phyloP scores from a whole-genome alignment of 2,797 vertebrate species.

The Spatula versicolor region DNA sequence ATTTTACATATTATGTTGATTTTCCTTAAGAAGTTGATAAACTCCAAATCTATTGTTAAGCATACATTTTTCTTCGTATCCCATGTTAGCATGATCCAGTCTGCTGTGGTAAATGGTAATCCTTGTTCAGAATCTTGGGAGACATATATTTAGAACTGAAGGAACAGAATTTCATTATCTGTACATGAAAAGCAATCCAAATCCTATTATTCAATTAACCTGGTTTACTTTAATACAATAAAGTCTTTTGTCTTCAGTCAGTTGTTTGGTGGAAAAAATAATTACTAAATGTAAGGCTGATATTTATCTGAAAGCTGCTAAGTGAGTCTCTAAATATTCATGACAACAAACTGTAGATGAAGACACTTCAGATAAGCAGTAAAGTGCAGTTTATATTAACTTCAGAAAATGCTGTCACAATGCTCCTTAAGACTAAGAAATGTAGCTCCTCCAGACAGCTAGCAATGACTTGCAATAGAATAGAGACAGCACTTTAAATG shows the following conservation, averaged over 20 bases:
- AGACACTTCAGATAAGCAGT: slow-evolving; percentile 1
- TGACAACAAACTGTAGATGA: background rate
- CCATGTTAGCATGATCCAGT: background rate
- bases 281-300: background rate
- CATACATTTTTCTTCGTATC: background rate
- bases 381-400: background rate
- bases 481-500: background rate
- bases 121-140: slow-evolving; percentile 3
- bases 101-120: slow-evolving; percentile 7
- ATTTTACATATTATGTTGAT: background rate
- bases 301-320: slow-evolving; percentile 23
- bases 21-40: background rate
- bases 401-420: background rate
- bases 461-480: background rate
- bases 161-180: slow-evolving; percentile 50
- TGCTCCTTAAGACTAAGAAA: background rate
- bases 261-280: slow-evolving; percentile 2
- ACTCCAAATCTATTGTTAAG: background rate
- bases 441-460: background rate
- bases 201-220: slow-evolving; percentile 54
- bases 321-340: background rate
- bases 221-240: slow-evolving; percentile 40
- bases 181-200: slow-evolving; percentile 53
- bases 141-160: slow-evolving; percentile 16
- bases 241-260: slow-evolving; percentile 11